Evolutionary conservation across 2,113 vertebrate genomes (phyloP), one percentile per base, ranked within the genome.

Genomic region (Charina bottae): DNA sequence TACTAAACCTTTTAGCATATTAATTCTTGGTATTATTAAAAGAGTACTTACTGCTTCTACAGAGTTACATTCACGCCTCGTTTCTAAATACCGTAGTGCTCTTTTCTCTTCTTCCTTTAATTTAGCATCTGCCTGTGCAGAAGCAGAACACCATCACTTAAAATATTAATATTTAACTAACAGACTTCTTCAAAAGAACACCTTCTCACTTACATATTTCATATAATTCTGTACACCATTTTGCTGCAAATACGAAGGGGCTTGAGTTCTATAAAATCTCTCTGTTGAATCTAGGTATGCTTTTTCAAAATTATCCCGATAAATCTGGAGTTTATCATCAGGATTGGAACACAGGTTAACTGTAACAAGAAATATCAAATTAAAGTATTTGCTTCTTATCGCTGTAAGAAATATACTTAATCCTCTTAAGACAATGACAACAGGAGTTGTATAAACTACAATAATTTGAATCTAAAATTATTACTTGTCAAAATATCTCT

Each of bases 181-280:
- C 1, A 91, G 90, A 23, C 90, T 83, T 87, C 56, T 94, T 85
- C 15, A 94, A 89, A 95, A 91, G 87, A 88, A 68, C 93, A 92
- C 85, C 37, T 94, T 97, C 95, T 85, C 95, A 97, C 98, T 98
- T 98, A 99, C 99, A 97, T 99, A 99, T 99, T 99, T 99, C 99
- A 99, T 99, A 97, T 99, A 99, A 98, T 99, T 99, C 96, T 99
- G 99, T 93, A 99, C 99, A 92, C 99, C 99, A 0, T 99, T 99
- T 97, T 99, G 99, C 90, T 99, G 99, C 68, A 99, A 98, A 97
- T 99, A 99, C 9, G 99, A 99, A 9, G 99, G 99, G 28, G 99
- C 99, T 93, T 99, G 99, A 60, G 99, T 99, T 97, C 99, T 98
- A 97, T 99, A 99, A 98, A 99, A 99, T 96, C 99, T 98, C 97